These are phyloP conservation scores for Scolopax mira DNA, from an alignment of 2,113 vertebrate species.

Conservation along the genomic window DNA sequence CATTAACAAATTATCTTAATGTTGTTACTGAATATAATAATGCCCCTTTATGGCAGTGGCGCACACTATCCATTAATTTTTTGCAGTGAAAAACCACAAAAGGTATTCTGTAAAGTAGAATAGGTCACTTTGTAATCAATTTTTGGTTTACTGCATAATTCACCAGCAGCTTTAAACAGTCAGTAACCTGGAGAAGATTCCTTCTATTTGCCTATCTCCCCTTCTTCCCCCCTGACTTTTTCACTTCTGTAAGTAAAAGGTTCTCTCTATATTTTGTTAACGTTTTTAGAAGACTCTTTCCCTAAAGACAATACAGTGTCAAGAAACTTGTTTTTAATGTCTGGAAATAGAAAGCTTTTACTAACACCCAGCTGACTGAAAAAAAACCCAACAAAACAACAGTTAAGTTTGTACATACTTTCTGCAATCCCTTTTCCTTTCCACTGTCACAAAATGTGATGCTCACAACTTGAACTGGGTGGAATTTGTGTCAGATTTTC, in stretches of 20 bases:
- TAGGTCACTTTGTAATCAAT: not conserved
- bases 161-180: not conserved
- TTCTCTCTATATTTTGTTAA: not conserved
- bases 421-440: not conserved
- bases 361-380: not conserved
- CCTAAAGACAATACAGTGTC: not conserved
- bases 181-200: not conserved
- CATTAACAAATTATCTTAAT: accelerated
- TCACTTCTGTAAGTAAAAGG: not conserved
- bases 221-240: not conserved
- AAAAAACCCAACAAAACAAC: not conserved
- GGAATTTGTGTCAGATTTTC: not conserved
- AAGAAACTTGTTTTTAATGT: not conserved
- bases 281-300: not conserved
- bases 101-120: not conserved
- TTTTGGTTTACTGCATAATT: not conserved
- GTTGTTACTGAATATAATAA: not conserved
- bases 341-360: not conserved
- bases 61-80: not conserved
- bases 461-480: not conserved
- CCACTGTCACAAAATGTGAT: not conserved
- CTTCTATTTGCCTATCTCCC: not conserved
- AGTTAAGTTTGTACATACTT: not conserved
- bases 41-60: not conserved
- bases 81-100: not conserved